Conservation (phyloP, 2,113 vertebrate species). For the Malurus elegans region DNA sequence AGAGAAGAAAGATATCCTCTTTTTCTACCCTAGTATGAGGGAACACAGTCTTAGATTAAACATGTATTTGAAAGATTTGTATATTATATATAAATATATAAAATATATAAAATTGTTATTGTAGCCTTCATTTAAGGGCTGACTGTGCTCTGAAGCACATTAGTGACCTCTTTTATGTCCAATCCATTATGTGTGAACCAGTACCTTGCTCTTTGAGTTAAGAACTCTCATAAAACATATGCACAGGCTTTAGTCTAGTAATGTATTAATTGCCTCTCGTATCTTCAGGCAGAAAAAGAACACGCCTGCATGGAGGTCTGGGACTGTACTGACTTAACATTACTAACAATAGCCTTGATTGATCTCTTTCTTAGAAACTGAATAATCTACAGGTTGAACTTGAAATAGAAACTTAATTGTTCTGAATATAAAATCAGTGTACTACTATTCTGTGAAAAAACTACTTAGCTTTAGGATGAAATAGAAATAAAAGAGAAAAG, state of each 20-base stretch:
- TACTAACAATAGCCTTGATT: background rate
- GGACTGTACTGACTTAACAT: background rate
- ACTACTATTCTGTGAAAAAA: background rate
- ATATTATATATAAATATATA: background rate
- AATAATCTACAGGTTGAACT: background rate
- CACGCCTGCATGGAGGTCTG: background rate
- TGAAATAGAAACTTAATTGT: background rate
- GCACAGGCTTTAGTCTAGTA: background rate
- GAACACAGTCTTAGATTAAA: background rate
- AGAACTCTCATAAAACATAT: background rate
- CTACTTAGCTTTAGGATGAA: background rate
- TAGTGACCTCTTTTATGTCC: background rate
- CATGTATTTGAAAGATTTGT: background rate
- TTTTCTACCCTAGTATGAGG: rapidly evolving
- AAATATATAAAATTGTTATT: background rate
- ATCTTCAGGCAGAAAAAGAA: background rate
- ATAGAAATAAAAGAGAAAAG: rapidly evolving
- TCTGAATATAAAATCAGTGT: background rate
- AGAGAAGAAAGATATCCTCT: background rate
- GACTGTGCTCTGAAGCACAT: background rate
- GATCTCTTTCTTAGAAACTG: background rate
- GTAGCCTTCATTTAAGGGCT: background rate
- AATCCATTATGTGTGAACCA: background rate
- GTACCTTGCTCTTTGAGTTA: background rate
- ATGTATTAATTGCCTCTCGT: background rate